Base-by-base conservation (phyloP, 2,888 invertebrate species). In the Drosophila buzzatii region DNA sequence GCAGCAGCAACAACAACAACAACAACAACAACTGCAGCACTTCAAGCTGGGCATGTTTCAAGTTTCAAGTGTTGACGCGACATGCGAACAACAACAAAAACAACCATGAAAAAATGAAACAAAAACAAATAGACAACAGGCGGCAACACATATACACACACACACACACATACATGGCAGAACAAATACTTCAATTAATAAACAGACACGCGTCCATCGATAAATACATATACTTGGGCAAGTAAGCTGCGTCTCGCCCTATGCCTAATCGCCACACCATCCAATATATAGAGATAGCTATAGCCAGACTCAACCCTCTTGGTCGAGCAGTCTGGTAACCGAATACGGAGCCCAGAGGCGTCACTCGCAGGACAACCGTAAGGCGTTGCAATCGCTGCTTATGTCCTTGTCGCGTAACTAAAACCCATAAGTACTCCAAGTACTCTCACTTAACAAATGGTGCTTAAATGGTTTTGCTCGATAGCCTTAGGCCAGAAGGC, bases 111-210 rank as follows among this genome's bases (percentile, higher is more conserved):
- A 64, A 61, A 76, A 59, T 42, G 33, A 61, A 44, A 55, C 61
- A 62, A 68, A 68, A 70, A 73, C 67, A 79, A 70, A 65, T 78
- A 81, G 77, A 81, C 77, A 81, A 73, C 80, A 76, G 71, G 60
- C 78, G 64, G 70, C 61, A 67, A 49, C 67, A 44, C 31, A 39
- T 20, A 79, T 71, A 66, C 53, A 71, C 51, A 57, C 64, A 52
- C 35, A 56, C 47, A 37, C 23, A n/a, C 20, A 14, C 37, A 39
- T 51, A 66, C 60, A 76, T 52, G 67, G 74, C 59, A 51, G 77
- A 82, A 86, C 90, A 86, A 90, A 86, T 90, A 86, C 90, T 87
- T 87, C 90, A 87, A 87, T 87, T 87, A 87, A 87, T 87, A 87
- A 90, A 87, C 81, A 88, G 86, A 81, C 90, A 87, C 86, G 86